These are phyloP conservation scores for Leucosticte australis DNA, from an alignment of 2,113 vertebrate species.

Conservation along the genomic window DNA sequence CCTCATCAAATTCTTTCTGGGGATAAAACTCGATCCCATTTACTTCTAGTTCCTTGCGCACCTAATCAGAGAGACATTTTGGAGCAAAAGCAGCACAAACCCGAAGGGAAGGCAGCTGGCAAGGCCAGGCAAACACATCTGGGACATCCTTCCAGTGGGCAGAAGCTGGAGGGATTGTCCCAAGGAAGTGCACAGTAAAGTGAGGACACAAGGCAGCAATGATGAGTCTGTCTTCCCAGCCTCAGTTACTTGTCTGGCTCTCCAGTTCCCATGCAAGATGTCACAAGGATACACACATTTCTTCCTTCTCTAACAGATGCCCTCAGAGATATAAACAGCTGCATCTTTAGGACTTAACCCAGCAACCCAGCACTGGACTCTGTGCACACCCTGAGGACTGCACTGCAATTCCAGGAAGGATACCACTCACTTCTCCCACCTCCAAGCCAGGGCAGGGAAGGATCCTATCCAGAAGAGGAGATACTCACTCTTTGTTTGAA, in stretches of 20 bases:
- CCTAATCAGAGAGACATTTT: slow-evolving; percentile 71
- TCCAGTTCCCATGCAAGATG: neutral
- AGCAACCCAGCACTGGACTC: neutral
- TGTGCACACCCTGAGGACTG: neutral
- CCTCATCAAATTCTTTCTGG: slow-evolving; percentile 97
- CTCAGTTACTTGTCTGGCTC: neutral
- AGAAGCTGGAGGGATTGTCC: neutral
- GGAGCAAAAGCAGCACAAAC: neutral
- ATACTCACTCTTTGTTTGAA: slow-evolving; percentile 93
- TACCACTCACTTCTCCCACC: neutral
- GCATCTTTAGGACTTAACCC: neutral
- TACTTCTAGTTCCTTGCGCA: slow-evolving; percentile 92
- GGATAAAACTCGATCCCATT: slow-evolving; percentile 94
- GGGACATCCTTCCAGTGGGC: neutral
- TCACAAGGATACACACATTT: neutral
- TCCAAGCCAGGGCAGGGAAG: neutral
- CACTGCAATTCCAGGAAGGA: neutral
- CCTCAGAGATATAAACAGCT: neutral
- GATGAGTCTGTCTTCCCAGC: neutral
- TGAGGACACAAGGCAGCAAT: neutral
- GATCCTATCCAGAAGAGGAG: neutral
- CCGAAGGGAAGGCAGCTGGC: neutral
- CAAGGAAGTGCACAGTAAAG: neutral
- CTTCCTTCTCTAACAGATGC: neutral
- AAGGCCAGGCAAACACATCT: neutral